Conservation (phyloP, 1,140 invertebrate genomes). For the Ceratina japonica region DNA sequence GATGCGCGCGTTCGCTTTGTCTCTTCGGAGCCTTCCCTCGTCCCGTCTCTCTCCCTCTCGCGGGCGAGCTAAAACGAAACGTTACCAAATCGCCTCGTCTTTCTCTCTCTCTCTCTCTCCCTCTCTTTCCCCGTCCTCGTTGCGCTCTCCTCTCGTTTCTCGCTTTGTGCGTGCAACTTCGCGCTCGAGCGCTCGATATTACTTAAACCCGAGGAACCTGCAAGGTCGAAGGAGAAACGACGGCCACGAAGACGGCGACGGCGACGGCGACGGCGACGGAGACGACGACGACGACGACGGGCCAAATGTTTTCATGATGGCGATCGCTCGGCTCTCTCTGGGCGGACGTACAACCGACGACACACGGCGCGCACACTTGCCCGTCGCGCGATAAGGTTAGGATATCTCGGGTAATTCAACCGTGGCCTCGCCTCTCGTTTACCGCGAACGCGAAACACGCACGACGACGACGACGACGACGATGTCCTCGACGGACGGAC, state of each 20-base stretch:
- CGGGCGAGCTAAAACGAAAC: constrained; percentile 41
- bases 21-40: constrained; percentile 35
- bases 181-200: constrained; percentile 58
- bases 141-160: background rate
- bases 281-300: constrained; percentile 50
- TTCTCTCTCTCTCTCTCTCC: constrained; percentile 16
- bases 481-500: background rate
- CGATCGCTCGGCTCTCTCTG: constrained; percentile 60
- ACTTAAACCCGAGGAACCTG: constrained; percentile 53
- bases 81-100: constrained; percentile 36
- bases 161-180: constrained; percentile 34
- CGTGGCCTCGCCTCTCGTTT: background rate
- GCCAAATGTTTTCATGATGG: constrained; percentile 74
- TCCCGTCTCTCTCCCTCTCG: background rate
- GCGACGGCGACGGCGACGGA: constrained; percentile 50
- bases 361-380: constrained; percentile 18
- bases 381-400: constrained; percentile 27
- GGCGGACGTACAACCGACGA: constrained; percentile 59
- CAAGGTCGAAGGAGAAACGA: constrained; percentile 65
- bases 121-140: constrained; percentile 20
- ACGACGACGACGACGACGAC: background rate
- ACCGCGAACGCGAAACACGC: background rate
- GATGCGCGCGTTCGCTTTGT: constrained; percentile 46
- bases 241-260: constrained; percentile 58
- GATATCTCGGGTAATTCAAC: constrained; percentile 6